These are phyloP conservation scores for Pachliopta kotzebuea DNA, from an alignment of 2,888 invertebrate species.

Conservation along the genomic window DNA sequence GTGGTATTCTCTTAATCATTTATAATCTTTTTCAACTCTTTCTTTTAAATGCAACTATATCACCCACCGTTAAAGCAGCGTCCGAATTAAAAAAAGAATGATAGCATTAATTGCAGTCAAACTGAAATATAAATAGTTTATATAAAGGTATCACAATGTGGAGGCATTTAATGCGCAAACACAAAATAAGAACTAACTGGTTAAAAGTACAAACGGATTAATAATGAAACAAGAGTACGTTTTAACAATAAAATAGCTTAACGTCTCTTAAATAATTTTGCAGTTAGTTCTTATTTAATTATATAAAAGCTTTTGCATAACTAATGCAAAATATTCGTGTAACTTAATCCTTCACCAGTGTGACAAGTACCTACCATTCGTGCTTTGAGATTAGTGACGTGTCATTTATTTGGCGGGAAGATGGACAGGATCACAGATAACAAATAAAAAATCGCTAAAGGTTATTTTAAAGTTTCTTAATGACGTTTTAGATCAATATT, in stretches of 20 bases:
- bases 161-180: constrained; percentile 8
- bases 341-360: constrained; percentile 19
- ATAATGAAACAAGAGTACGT: background rate
- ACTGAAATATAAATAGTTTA: constrained; percentile 26
- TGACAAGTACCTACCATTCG: constrained; percentile 8
- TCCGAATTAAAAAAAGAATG: constrained; percentile 58
- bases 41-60: constrained; percentile 78
- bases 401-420: constrained; percentile 9
- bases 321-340: constrained; percentile 15
- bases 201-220: background rate
- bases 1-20: constrained; percentile 64
- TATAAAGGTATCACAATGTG: background rate
- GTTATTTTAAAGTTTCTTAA: background rate
- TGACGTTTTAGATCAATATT: background rate
- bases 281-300: constrained; percentile 16
- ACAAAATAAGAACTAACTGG: constrained; percentile 14
- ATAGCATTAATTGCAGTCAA: constrained; percentile 38
- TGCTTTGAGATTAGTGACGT: constrained; percentile 23
- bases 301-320: constrained; percentile 21
- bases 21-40: constrained; percentile 81
- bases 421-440: constrained; percentile 11
- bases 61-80: constrained; percentile 79
- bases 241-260: background rate
- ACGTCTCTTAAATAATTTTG: background rate
- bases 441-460: background rate